phyloP scores from a whole-genome alignment of 1,140 invertebrate genomes.

The Leptoteleia sp. region DNA sequence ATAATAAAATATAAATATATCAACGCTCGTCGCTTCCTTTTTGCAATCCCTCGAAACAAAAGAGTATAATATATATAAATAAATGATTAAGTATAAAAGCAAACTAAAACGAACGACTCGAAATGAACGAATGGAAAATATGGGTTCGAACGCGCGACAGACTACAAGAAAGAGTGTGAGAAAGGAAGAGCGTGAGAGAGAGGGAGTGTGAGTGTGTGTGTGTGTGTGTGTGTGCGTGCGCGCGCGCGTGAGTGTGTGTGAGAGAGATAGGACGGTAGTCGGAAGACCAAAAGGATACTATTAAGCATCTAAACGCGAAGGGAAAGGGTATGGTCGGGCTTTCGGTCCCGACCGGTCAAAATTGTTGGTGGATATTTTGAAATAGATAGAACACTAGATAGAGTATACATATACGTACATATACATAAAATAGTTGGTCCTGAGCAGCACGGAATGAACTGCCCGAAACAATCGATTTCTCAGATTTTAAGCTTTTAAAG shows the following conservation, averaged over 20 bases:
- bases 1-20: conserved; percentile 63
- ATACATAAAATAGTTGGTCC: conserved; percentile 65
- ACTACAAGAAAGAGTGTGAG: too few species aligned
- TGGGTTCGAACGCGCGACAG: conserved; percentile 16
- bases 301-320: conserved; percentile 13
- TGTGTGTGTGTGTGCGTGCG: too few species aligned
- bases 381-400: conserved; percentile 67
- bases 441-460: conserved; percentile 65
- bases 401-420: conserved; percentile 66
- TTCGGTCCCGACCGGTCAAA: conserved; percentile 43
- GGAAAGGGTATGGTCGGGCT: conserved; percentile 31
- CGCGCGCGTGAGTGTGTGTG: too few species aligned
- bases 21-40: conserved; percentile 67
- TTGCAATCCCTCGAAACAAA: conserved; percentile 65
- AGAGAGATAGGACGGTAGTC: too few species aligned
- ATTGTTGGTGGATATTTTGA: conserved; percentile 65
- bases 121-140: conserved; percentile 21
- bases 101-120: conserved; percentile 29
- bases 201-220: too few species aligned
- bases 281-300: conserved; percentile 7
- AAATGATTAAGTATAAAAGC: conserved; percentile 43
- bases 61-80: conserved; percentile 43
- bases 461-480: conserved; percentile 65
- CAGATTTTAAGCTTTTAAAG: conserved; percentile 64
- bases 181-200: too few species aligned